These are phyloP conservation scores for Dynastes maya DNA, from an alignment of 2,888 invertebrate species.

Conservation along the genomic window DNA sequence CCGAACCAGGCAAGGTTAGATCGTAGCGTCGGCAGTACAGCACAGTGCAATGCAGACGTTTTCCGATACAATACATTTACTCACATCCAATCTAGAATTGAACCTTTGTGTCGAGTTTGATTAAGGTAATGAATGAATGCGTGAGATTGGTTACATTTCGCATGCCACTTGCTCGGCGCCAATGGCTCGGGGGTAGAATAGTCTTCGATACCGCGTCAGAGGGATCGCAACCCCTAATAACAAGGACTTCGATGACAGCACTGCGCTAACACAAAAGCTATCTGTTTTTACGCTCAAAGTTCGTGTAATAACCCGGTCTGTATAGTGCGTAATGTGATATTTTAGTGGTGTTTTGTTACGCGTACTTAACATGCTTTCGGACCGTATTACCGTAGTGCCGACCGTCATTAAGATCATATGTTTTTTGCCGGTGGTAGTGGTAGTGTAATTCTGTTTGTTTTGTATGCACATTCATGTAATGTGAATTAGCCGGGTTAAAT, in stretches of 20 bases:
- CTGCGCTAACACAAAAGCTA: background rate
- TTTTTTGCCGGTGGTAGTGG: constrained; percentile 8
- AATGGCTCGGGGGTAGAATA: constrained; percentile 47
- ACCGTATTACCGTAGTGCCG: background rate
- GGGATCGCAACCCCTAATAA: constrained; percentile 46
- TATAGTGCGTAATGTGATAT: constrained; percentile 52
- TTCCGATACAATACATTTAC: constrained; percentile 1
- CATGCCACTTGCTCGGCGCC: constrained; percentile 55
- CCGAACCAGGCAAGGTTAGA: constrained; percentile 25
- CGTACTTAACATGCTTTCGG: constrained; percentile 10
- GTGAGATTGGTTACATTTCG: constrained; percentile 68
- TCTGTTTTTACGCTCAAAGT: constrained; percentile 25
- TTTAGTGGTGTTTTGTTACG: constrained; percentile 53
- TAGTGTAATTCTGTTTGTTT: constrained; percentile 10
- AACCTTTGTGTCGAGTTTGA: constrained; percentile 63
- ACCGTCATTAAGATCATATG: constrained; percentile 8
- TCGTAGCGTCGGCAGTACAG: background rate
- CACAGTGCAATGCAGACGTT: constrained; percentile 6
- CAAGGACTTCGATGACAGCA: background rate
- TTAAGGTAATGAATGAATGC: constrained; percentile 69
- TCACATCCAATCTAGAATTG: constrained; percentile 52
- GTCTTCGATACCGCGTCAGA: constrained; percentile 52
- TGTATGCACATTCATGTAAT: background rate
- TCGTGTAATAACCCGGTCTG: constrained; percentile 13
- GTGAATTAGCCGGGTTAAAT: background rate